Evolutionary conservation across 2,113 vertebrate species (phyloP), one percentile per base, ranked within the genome.

Genomic region (Gallinago media): DNA sequence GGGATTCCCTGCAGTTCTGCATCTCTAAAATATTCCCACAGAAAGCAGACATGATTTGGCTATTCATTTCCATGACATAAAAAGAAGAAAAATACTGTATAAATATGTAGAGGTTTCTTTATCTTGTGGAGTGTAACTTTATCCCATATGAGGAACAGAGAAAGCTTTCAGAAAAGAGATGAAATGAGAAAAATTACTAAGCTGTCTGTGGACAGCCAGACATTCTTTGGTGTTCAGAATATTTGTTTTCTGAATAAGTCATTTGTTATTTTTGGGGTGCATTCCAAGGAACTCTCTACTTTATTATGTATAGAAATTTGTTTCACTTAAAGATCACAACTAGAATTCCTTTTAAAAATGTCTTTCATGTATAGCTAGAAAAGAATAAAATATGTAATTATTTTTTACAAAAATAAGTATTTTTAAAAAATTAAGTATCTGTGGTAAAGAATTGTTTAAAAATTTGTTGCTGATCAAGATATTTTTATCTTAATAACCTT

Each of bases 31-130:
- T 66, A 63, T 93, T 95, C 78, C 59, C 85, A 88, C 61, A 86
- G 59, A 94, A 97, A 74, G 50, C 23, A 92, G 85, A 36, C 8
- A 5, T 0, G 2, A 74, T 85, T 85, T 56, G 21, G 27, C 20
- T 77, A 32, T 79, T 83, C 0, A 0, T 90, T 94, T 94, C 88
- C 71, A 80, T 77, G 78, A 77, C 55, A 88, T n/a, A 77, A 88
- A 93, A 93, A 92, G 81, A 94, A 73, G 50, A 86, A 88, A 93
- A 93, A 83, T 52, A 73, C 26, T 63, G 31, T 85, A 62, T 66
- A 88, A 92, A 88, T 88, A 88, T 63, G 89, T n/a, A 93, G 63
- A 74, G 15, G 15, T 85, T 94, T 83, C 63, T 83, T 96, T 90
- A 83, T 87, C 72, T 83, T 0, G 0, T 44, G 17, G 17, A 56